phyloP scores from a whole-genome alignment of 2,888 invertebrate species.

The Heteropelma amictum region DNA sequence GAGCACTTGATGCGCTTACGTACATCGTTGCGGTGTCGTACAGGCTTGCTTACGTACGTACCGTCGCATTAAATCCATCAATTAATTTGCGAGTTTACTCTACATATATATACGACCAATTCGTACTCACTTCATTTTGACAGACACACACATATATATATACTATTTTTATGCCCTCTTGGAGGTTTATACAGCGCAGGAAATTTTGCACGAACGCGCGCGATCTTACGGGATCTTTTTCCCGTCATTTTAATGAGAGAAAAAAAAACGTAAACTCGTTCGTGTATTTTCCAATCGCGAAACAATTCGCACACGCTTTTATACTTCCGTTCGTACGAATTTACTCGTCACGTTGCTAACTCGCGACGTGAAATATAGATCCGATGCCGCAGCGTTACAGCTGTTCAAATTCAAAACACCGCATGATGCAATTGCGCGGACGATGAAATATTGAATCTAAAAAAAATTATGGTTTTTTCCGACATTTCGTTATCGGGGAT shows the following conservation, averaged over 20 bases:
- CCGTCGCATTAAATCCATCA: conserved; percentile 41
- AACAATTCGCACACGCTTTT: too few species aligned
- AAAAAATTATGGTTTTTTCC: too few species aligned
- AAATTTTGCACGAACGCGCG: too few species aligned
- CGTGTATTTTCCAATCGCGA: too few species aligned
- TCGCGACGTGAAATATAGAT: not conserved
- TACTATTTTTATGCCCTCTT: too few species aligned
- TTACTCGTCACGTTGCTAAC: conserved; percentile 2
- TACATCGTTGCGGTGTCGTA: conserved; percentile 29
- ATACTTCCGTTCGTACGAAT: too few species aligned
- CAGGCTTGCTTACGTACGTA: conserved; percentile 10
- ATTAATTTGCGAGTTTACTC: conserved; percentile 28
- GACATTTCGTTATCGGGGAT: too few species aligned
- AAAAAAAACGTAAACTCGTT: too few species aligned
- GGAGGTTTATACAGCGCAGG: too few species aligned
- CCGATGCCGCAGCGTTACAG: conserved; percentile 9
- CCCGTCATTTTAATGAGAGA: too few species aligned
- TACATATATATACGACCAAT: not conserved
- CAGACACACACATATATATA: too few species aligned
- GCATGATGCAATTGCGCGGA: conserved; percentile 14
- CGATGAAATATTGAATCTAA: not conserved
- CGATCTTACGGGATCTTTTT: too few species aligned
- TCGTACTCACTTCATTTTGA: not conserved
- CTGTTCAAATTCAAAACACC: conserved; percentile 12
- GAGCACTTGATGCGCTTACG: conserved; percentile 32